Evolutionary conservation across 2,797 vertebrate species (phyloP).

Genomic region (Bryconaethiops microstoma): DNA sequence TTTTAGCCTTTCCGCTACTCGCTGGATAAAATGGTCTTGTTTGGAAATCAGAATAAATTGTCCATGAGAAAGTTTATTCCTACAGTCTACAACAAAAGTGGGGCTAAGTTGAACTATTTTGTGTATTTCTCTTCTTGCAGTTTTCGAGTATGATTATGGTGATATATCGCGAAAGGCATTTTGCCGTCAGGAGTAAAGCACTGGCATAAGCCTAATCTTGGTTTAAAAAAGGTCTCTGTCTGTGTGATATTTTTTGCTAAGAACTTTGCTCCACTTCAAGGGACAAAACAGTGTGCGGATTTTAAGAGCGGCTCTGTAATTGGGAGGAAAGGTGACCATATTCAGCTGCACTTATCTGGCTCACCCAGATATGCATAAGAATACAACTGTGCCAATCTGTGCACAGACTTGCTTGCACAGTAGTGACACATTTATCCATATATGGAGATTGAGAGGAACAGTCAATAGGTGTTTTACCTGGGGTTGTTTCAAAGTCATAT

Average conservation of each 20-base stretch:
- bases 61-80: not conserved
- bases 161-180: slow-evolving; percentile 70
- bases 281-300: slow-evolving; percentile 59
- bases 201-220: slow-evolving; percentile 70
- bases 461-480: slow-evolving; percentile 37
- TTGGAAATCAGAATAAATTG: not conserved
- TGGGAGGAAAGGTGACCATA: slow-evolving; percentile 74
- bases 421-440: slow-evolving; percentile 41
- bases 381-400: slow-evolving; percentile 45
- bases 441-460: slow-evolving; percentile 24
- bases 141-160: slow-evolving; percentile 71
- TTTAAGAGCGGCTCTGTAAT: slow-evolving; percentile 71
- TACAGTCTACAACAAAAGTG: not conserved
- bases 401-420: slow-evolving; percentile 39
- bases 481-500: slow-evolving; percentile 43
- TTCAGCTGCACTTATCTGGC: slow-evolving; percentile 66
- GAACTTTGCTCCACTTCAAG: slow-evolving; percentile 60
- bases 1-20: slow-evolving; percentile 1
- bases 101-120: slow-evolving; percentile 49
- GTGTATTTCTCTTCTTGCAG: slow-evolving; percentile 68
- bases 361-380: slow-evolving; percentile 51
- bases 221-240: slow-evolving; percentile 66
- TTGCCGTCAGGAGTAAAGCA: slow-evolving; percentile 69
- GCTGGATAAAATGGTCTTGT: not conserved
- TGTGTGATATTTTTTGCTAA: slow-evolving; percentile 56